Percentiles rank a stretch among this genome's conserved stretches.
These are phyloP conservation scores for Microcebus griseorufus DNA, from an alignment of 2,113 vertebrate genomes.

Conservation along the genomic window DNA sequence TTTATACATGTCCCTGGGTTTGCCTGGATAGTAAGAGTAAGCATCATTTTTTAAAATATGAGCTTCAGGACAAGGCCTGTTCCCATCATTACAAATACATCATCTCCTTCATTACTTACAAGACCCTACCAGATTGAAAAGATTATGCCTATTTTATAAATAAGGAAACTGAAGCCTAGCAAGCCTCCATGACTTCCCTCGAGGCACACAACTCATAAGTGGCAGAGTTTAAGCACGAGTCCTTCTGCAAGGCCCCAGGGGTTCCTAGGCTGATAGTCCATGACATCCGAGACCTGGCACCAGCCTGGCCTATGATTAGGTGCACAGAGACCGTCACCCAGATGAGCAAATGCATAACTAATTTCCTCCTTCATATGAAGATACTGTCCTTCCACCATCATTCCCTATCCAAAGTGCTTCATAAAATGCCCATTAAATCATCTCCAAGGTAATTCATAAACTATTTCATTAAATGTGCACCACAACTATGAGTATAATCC, in stretches of 20 bases:
- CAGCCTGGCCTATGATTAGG: background rate
- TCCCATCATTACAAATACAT: background rate
- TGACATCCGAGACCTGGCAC: background rate
- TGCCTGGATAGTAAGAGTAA: background rate
- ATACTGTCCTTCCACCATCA: background rate
- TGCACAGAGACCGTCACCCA: background rate
- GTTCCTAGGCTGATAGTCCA: too few relatives aligned
- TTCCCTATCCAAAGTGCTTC: background rate
- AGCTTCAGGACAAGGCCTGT: background rate
- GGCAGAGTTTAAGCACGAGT: background rate
- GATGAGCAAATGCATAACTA: background rate
- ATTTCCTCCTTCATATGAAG: background rate
- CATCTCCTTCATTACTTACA: background rate
- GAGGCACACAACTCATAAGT: background rate
- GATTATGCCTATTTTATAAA: background rate
- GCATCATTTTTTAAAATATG: background rate
- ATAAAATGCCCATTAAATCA: background rate
- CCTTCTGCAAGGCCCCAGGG: background rate
- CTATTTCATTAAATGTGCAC: background rate
- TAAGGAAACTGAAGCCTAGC: background rate
- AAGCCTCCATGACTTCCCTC: background rate
- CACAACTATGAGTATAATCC: background rate
- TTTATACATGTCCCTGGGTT: background rate
- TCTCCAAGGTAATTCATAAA: background rate
- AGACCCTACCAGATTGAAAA: background rate